Conservation (phyloP, 1,140 invertebrate species). For the Drosophila novamexicana region DNA sequence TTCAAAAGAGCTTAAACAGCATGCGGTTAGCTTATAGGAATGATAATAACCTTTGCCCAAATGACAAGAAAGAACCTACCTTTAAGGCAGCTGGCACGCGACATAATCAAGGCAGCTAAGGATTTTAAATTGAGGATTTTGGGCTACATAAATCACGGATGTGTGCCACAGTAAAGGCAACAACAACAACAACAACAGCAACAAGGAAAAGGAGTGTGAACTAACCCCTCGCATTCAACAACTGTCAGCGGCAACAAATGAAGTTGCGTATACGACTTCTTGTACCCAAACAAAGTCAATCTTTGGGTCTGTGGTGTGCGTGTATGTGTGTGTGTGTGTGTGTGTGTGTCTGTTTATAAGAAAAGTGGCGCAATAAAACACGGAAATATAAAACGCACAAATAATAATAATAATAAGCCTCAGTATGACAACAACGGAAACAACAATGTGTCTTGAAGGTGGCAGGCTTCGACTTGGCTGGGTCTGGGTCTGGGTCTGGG, state of each 20-base stretch:
- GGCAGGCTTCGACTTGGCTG: conserved; percentile 11
- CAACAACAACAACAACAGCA: conserved; percentile 4
- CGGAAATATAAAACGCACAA: conserved; percentile 82
- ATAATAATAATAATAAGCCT: conserved; percentile 82
- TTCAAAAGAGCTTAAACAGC: conserved; percentile 32
- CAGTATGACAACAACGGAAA: conserved; percentile 34
- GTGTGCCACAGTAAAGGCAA: not conserved
- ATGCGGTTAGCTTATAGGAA: conserved; percentile 63
- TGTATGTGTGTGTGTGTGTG: conserved; percentile 15
- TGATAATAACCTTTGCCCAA: conserved; percentile 25
- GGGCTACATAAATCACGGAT: conserved; percentile 60
- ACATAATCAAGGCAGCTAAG: conserved; percentile 38
- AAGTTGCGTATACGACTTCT: conserved; percentile 60
- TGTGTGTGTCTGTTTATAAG: conserved; percentile 37
- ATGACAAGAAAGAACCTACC: conserved; percentile 34
- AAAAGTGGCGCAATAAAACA: conserved; percentile 80
- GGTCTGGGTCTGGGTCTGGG: not conserved
- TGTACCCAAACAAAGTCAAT: conserved; percentile 55
- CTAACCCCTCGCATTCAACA: conserved; percentile 57
- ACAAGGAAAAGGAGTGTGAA: conserved; percentile 10
- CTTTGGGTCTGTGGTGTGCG: conserved; percentile 16
- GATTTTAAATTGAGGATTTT: conserved; percentile 52
- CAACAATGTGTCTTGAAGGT: conserved; percentile 57
- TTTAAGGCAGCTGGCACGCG: conserved; percentile 26
- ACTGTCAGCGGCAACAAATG: conserved; percentile 73